Evolutionary conservation across 2,113 vertebrate species (phyloP).

Genomic region (Galemys pyrenaicus): DNA sequence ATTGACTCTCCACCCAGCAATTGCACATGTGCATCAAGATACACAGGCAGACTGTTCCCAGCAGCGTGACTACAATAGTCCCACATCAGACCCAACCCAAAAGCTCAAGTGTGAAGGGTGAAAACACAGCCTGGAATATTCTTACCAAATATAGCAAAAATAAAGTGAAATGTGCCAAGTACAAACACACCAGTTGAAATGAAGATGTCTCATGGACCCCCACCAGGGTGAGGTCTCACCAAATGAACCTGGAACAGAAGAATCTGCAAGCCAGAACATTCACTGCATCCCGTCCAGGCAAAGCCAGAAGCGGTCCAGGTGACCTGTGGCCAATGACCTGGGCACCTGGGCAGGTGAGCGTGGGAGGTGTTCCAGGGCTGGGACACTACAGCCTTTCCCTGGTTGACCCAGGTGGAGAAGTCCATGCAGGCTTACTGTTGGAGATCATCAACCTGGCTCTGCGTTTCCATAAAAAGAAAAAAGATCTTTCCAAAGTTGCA

Average conservation of each 20-base stretch:
- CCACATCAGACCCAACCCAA: no score
- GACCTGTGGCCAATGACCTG: no score
- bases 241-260: background rate
- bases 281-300: no score
- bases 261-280: no score
- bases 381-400: no score
- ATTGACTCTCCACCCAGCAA: no score
- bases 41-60: accelerated
- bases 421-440: no score
- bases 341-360: background rate
- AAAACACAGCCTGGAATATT: background rate
- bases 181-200: background rate
- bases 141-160: background rate
- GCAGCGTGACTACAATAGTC: background rate
- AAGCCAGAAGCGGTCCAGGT: no score
- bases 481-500: no score
- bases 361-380: no score
- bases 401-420: background rate
- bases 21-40: background rate
- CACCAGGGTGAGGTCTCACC: accelerated
- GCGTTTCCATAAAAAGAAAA: no score
- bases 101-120: accelerated
- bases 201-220: accelerated
- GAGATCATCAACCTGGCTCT: no score
- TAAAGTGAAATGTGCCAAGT: background rate